Percentiles rank a stretch among this genome's conserved stretches.
These are phyloP conservation scores for Malaclemys terrapin DNA, from an alignment of 2,113 vertebrate genomes.

Conservation along the genomic window DNA sequence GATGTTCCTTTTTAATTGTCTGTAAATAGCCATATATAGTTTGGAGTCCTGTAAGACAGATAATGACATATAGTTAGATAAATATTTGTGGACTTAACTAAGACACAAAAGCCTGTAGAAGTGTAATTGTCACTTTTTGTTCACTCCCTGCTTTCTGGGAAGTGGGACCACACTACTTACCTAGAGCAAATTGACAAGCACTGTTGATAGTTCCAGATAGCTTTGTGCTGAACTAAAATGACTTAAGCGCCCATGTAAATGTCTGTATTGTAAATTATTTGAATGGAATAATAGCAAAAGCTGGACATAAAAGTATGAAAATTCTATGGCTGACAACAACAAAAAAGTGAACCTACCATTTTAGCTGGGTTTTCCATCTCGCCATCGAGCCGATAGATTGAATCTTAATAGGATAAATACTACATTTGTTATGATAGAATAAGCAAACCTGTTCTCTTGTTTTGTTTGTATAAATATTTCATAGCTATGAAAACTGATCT, in stretches of 20 bases:
- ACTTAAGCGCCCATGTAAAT: slow-evolving; percentile 19
- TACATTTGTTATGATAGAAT: not conserved
- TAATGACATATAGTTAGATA: slow-evolving; percentile 2
- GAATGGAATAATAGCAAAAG: slow-evolving; percentile 38
- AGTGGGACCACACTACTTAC: not conserved
- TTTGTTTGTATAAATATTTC: not conserved
- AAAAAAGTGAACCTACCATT: not conserved
- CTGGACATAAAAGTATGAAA: slow-evolving; percentile 1
- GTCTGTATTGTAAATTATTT: slow-evolving; percentile 11
- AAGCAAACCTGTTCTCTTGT: not conserved
- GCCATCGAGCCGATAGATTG: not conserved
- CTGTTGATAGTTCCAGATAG: slow-evolving; percentile 31
- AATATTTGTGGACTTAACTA: slow-evolving; percentile 28
- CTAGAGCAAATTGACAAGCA: not conserved
- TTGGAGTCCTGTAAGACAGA: not conserved
- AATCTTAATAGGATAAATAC: not conserved
- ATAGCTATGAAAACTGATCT: not conserved
- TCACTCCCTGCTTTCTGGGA: slow-evolving; percentile 34
- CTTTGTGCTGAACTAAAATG: slow-evolving; percentile 34
- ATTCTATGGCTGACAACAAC: not conserved
- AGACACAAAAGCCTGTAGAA: slow-evolving; percentile 1
- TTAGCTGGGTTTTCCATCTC: slow-evolving; percentile 30
- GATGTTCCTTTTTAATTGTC: not conserved
- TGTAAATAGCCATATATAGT: not conserved
- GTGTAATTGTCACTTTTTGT: slow-evolving; percentile 20